Percentiles rank a stretch among this genome's conserved stretches.
These are phyloP conservation scores for Drosophila meridiana DNA, from an alignment of 2,888 invertebrate species.

Conservation along the genomic window DNA sequence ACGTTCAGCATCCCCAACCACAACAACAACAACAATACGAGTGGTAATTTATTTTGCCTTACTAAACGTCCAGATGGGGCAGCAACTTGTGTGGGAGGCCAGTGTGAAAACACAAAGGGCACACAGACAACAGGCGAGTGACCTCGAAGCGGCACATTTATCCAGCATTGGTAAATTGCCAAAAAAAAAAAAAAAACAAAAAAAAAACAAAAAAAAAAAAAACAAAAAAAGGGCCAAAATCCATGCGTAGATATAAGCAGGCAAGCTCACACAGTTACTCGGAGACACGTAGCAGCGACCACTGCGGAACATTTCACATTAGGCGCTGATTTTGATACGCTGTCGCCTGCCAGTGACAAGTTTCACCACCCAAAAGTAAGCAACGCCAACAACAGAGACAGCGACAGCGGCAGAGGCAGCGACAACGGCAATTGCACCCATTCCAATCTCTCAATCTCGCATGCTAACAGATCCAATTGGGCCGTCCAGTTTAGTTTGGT, in stretches of 20 bases:
- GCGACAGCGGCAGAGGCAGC: slow-evolving; percentile 12
- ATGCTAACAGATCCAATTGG: slow-evolving; percentile 45
- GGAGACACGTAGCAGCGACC: slow-evolving; percentile 44
- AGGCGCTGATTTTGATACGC: slow-evolving; percentile 65
- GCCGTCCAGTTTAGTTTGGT: slow-evolving; percentile 26
- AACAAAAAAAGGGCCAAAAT: slow-evolving; percentile 19
- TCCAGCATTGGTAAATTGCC: slow-evolving; percentile 36
- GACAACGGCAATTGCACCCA: slow-evolving; percentile 25
- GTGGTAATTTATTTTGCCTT: slow-evolving; percentile 82
- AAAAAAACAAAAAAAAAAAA: slow-evolving; percentile 31
- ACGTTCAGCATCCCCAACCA: slow-evolving; percentile 7
- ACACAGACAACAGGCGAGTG: slow-evolving; percentile 31
- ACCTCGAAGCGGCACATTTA: slow-evolving; percentile 39
- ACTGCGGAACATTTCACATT: slow-evolving; percentile 55
- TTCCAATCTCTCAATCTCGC: slow-evolving; percentile 12
- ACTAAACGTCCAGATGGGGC: slow-evolving; percentile 42
- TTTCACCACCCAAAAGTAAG: slow-evolving; percentile 51
- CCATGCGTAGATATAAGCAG: slow-evolving; percentile 14
- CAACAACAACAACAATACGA: slow-evolving; percentile 28
- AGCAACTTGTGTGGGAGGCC: slow-evolving; percentile 39
- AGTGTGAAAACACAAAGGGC: slow-evolving; percentile 52
- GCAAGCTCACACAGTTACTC: slow-evolving; percentile 16
- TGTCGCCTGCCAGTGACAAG: slow-evolving; percentile 69
- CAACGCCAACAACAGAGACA: slow-evolving; percentile 8
- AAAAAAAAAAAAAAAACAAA: slow-evolving; percentile 28